Percentiles rank a stretch among this genome's conserved stretches.
Evolutionary conservation across 1,140 invertebrate genomes (phyloP).

Genomic region (Calycopis cecrops): DNA sequence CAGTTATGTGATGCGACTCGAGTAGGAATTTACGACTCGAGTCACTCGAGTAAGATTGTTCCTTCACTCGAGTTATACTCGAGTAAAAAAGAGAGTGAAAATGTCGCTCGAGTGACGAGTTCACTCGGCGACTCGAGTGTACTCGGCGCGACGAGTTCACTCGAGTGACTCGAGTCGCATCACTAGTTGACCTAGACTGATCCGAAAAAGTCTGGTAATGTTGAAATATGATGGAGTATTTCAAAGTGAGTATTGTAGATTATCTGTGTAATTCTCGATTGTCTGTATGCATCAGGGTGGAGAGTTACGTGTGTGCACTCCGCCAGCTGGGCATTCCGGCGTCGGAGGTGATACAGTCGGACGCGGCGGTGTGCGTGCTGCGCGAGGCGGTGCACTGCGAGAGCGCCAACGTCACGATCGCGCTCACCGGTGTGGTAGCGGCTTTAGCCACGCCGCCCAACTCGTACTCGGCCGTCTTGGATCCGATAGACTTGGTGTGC

Average conservation of each 20-base stretch:
- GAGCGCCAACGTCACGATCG: conserved; percentile 68
- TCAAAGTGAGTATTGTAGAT: not conserved
- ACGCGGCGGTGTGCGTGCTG: conserved; percentile 76
- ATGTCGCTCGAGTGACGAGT: too few species aligned
- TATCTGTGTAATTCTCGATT: too few species aligned
- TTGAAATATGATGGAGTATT: not conserved
- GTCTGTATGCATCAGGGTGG: conserved; percentile 36
- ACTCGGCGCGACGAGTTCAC: too few species aligned
- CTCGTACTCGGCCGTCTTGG: conserved; percentile 83
- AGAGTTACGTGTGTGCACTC: conserved; percentile 75
- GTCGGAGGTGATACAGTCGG: conserved; percentile 43
- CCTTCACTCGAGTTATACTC: too few species aligned
- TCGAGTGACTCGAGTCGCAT: too few species aligned
- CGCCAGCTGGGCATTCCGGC: conserved; percentile 68
- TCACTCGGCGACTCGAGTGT: too few species aligned
- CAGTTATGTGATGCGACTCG: too few species aligned
- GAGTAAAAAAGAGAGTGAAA: too few species aligned
- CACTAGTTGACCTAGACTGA: too few species aligned
- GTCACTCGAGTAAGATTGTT: too few species aligned
- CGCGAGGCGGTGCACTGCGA: conserved; percentile 78
- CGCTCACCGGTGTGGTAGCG: conserved; percentile 81
- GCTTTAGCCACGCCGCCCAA: conserved; percentile 84
- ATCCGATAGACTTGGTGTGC: conserved; percentile 84
- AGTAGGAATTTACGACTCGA: too few species aligned
- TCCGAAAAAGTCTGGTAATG: not conserved